Base-by-base conservation (phyloP, 1,140 invertebrate species). In the Conopomorpha cramerella region DNA sequence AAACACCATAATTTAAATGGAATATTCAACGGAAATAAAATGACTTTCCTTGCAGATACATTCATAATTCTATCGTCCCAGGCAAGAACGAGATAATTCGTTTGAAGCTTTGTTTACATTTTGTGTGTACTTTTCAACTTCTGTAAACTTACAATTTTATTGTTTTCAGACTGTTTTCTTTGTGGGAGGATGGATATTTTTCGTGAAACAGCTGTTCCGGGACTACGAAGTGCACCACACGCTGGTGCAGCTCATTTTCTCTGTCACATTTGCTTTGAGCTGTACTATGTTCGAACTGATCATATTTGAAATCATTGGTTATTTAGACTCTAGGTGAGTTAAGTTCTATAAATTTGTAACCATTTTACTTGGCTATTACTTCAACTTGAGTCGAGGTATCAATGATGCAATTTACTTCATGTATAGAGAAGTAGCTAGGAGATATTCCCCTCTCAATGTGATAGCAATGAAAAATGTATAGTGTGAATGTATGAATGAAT, bases 281-380 rank as follows among this genome's bases (percentile, higher is more conserved):
- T 98, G 97, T 64, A 98, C 95, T 3, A 97, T 99, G 93, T 99
- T 99, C 79, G 97, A 99, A 70, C 81, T 99, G 15, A 99, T 99
- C 42, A 99, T 99, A 67, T 99, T 99, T 82, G 98, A 99, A 82
- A 99, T 99, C 59, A 78, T 98, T 33, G 96, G 90, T 28, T 85
- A 98, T 43, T 76, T 99, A 38, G 92, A 97, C 60, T 68, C 72
- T 32, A 78, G 74, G 77, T 79, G 45, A 43, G 19, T n/a, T n/a
- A n/a, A n/a, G n/a, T n/a, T n/a, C n/a, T n/a, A n/a, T n/a, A n/a
- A n/a, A n/a, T n/a, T n/a, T n/a, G n/a, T n/a, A n/a, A n/a, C n/a
- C 34, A 15, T 15, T 34, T n/a, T 12, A 13, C n/a, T n/a, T n/a
- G n/a, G n/a, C n/a, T n/a, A n/a, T n/a, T n/a, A n/a, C n/a, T n/a